A percentile compares a stretch with the other conserved stretches of the same genome.
Conservation (phyloP, 2,113 vertebrate species). For the Cepphus grylle region DNA sequence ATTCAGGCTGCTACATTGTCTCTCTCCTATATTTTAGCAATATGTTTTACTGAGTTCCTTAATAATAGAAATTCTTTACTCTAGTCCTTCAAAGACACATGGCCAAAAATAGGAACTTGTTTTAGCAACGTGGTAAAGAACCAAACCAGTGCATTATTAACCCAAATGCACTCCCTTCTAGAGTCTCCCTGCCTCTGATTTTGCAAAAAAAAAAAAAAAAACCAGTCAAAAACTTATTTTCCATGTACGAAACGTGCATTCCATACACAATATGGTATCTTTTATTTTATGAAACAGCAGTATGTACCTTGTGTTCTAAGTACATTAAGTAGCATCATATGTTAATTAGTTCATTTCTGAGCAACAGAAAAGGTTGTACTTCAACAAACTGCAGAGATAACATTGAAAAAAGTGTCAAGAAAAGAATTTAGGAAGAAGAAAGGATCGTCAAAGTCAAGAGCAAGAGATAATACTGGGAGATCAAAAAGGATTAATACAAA, state of each 20-base stretch:
- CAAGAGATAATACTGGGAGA: not conserved
- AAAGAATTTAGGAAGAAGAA: not conserved
- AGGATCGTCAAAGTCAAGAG: not conserved
- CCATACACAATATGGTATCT: not conserved
- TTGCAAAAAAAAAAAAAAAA: not conserved
- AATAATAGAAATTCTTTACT: not conserved
- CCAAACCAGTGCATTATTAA: not conserved
- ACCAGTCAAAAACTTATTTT: not conserved
- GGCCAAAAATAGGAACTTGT: not conserved
- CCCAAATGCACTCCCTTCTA: not conserved
- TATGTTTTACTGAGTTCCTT: not conserved
- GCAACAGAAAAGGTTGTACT: not conserved
- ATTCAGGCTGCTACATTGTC: not conserved
- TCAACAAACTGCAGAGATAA: not conserved
- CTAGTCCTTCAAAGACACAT: not conserved
- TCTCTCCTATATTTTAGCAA: not conserved
- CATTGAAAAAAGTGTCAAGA: not conserved
- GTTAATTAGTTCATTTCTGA: not conserved
- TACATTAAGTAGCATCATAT: not conserved
- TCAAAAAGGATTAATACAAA: constrained; percentile 9
- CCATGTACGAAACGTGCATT: not conserved
- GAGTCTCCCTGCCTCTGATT: not conserved
- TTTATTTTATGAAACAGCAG: not conserved
- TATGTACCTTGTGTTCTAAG: not conserved
- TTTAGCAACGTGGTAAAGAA: not conserved